Evolutionary conservation across 2,113 vertebrate genomes (phyloP).

Genomic region (Otus sunia): DNA sequence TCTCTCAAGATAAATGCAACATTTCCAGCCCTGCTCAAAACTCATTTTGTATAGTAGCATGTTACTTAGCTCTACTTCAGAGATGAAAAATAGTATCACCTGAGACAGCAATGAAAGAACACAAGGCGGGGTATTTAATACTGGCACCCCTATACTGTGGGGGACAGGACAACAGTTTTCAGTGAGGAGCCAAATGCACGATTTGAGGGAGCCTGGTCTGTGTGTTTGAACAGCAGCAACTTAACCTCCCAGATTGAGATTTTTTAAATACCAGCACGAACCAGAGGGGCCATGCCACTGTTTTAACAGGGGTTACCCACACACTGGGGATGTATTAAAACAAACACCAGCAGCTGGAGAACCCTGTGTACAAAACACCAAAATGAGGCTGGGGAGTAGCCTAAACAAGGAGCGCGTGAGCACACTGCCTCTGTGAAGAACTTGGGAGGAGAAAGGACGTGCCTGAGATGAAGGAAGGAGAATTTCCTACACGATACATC

Average conservation of each 20-base stretch:
- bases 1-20: neutral
- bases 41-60: neutral
- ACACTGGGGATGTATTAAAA: neutral
- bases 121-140: neutral
- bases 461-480: neutral
- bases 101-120: neutral
- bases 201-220: neutral
- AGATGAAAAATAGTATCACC: neutral
- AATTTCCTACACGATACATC: neutral
- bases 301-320: neutral
- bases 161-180: neutral
- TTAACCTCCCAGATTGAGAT: neutral
- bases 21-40: neutral
- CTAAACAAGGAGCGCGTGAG: accelerated
- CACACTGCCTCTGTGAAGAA: neutral
- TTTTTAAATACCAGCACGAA: neutral
- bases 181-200: accelerated
- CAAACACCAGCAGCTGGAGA: neutral
- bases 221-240: neutral
- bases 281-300: neutral
- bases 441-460: neutral
- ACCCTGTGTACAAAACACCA: neutral
- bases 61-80: neutral
- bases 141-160: accelerated
- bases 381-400: neutral